These are phyloP conservation scores for Conus ventricosus DNA, from an alignment of 1,140 invertebrate species.

Conservation along the genomic window DNA sequence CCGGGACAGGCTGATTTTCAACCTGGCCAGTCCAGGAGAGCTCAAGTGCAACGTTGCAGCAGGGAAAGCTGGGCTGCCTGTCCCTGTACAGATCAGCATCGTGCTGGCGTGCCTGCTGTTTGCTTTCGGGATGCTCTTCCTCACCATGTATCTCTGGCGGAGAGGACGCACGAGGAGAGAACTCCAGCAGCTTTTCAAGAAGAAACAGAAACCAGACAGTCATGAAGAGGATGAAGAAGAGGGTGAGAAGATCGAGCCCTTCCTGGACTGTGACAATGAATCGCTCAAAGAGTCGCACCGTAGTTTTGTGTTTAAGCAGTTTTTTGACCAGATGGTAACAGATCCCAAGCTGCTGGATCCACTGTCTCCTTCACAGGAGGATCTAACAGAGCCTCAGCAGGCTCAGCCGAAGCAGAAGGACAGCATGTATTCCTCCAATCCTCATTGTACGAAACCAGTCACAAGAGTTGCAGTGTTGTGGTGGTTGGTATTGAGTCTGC, in stretches of 20 bases:
- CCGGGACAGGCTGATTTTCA: no score
- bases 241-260: slow-evolving; percentile 44
- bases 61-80: background rate
- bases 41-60: no score
- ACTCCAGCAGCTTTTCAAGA: slow-evolving; percentile 35
- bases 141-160: slow-evolving; percentile 49
- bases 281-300: slow-evolving; percentile 64
- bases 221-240: slow-evolving; percentile 46
- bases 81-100: slow-evolving; percentile 48
- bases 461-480: slow-evolving; percentile 27
- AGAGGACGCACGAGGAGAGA: slow-evolving; percentile 39
- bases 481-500: slow-evolving; percentile 48
- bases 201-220: slow-evolving; percentile 40
- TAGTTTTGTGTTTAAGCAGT: slow-evolving; percentile 62
- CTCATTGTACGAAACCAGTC: slow-evolving; percentile 44
- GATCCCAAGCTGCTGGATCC: slow-evolving; percentile 40
- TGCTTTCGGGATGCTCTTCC: slow-evolving; percentile 40
- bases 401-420: slow-evolving; percentile 34
- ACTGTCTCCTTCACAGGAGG: slow-evolving; percentile 20
- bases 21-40: no score
- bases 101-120: slow-evolving; percentile 47
- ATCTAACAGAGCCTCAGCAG: slow-evolving; percentile 5
- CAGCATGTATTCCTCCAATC: slow-evolving; percentile 52
- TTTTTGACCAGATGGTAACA: slow-evolving; percentile 59
- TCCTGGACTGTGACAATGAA: slow-evolving; percentile 51